phyloP scores from a whole-genome alignment of 2,888 invertebrate genomes.

The Tipula vernalis region DNA sequence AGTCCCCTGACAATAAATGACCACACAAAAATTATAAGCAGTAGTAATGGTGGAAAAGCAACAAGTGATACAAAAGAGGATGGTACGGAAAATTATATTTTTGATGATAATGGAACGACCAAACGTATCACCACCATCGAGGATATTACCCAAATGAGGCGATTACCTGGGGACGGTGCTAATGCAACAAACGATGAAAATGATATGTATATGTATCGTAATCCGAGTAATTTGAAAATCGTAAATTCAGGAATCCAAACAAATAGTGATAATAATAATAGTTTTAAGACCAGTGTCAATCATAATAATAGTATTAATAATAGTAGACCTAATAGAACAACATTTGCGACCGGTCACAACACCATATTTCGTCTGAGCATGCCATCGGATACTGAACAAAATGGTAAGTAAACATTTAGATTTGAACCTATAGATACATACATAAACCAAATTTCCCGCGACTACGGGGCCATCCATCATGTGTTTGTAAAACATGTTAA shows the following conservation, averaged over 20 bases:
- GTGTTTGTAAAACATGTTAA: neutral
- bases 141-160: constrained; percentile 32
- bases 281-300: neutral
- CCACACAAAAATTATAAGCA: neutral
- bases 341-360: neutral
- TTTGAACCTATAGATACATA: neutral
- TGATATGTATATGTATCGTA: constrained; percentile 23
- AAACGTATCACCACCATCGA: constrained; percentile 16
- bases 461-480: neutral
- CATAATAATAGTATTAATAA: neutral
- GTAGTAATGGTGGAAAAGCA: neutral
- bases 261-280: neutral
- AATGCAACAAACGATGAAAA: constrained; percentile 21
- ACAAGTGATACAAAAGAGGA: neutral
- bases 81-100: neutral
- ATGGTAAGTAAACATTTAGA: neutral
- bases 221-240: neutral
- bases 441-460: neutral
- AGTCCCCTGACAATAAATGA: neutral
- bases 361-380: neutral
- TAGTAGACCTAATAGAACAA: neutral
- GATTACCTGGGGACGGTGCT: constrained; percentile 31
- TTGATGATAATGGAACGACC: constrained; percentile 21
- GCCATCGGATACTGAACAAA: neutral
- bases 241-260: neutral